Conservation (phyloP, 1,140 invertebrate genomes). For the Tribolium madens region DNA sequence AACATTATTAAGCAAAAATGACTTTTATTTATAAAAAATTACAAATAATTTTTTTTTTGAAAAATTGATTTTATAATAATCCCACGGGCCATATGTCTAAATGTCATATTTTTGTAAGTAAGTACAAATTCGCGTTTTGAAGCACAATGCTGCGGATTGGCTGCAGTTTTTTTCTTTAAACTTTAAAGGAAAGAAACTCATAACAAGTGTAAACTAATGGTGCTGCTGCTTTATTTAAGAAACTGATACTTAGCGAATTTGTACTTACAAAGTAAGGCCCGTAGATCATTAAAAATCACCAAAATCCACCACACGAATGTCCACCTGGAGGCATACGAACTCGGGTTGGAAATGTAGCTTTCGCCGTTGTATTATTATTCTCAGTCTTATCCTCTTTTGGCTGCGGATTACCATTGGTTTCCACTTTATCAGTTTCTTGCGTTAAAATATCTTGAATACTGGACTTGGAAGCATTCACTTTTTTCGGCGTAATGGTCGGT, state of each 20-base stretch:
- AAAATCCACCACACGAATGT: slow-evolving; percentile 60
- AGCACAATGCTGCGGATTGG: too few relatives aligned
- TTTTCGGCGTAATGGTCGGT: slow-evolving; percentile 43
- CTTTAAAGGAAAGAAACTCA: too few relatives aligned
- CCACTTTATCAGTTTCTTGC: slow-evolving; percentile 14
- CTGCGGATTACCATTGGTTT: slow-evolving; percentile 44
- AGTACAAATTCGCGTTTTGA: not conserved
- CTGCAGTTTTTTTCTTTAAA: too few relatives aligned
- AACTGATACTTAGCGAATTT: too few relatives aligned
- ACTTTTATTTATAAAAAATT: slow-evolving; percentile 32
- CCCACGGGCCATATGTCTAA: too few relatives aligned
- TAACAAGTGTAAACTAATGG: too few relatives aligned
- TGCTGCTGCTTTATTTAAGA: too few relatives aligned
- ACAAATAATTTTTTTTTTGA: too few relatives aligned
- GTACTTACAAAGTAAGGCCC: too few relatives aligned
- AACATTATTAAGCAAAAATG: slow-evolving; percentile 51
- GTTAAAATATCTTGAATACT: slow-evolving; percentile 54
- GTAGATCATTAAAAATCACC: slow-evolving; percentile 54
- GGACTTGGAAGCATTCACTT: slow-evolving; percentile 36
- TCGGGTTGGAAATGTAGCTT: slow-evolving; percentile 34
- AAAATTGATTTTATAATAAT: too few relatives aligned
- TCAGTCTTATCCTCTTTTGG: slow-evolving; percentile 44
- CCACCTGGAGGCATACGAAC: slow-evolving; percentile 62
- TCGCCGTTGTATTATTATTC: slow-evolving; percentile 36
- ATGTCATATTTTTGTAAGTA: too few relatives aligned